Conservation (phyloP, 2,797 vertebrate genomes). For the Sebastes cheni region DNA sequence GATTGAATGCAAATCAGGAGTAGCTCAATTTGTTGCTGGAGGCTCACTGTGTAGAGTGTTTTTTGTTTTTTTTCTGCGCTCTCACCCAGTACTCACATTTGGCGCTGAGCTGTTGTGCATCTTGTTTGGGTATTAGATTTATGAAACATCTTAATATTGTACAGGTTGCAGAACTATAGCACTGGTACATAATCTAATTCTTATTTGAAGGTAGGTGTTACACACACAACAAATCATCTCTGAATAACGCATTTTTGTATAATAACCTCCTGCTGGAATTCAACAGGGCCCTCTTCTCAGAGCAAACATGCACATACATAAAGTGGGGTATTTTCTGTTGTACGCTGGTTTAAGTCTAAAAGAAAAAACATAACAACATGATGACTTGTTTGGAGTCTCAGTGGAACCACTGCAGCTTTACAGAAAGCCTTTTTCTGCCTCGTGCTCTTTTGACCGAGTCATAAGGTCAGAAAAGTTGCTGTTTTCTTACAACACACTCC, state of each 20-base stretch:
- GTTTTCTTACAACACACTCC: not conserved
- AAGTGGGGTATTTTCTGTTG: not conserved
- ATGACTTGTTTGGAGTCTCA: not conserved
- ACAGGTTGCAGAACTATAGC: not conserved
- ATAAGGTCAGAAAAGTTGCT: conserved; percentile 21
- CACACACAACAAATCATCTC: not conserved
- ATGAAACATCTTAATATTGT: conserved; percentile 26
- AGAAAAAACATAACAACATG: not conserved
- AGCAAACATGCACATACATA: not conserved
- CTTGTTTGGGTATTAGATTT: conserved; percentile 31
- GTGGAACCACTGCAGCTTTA: not conserved
- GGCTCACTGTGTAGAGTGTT: conserved; percentile 36
- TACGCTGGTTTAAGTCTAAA: not conserved
- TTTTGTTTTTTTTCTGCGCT: conserved; percentile 5
- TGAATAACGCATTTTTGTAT: conserved; percentile 6
- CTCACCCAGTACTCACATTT: conserved; percentile 30
- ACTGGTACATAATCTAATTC: not conserved
- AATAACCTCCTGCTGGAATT: conserved; percentile 1
- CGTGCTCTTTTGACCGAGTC: not conserved
- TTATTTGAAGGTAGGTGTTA: not conserved
- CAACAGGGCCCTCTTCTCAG: not conserved
- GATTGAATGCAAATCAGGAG: conserved; percentile 57
- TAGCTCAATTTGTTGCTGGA: conserved; percentile 44
- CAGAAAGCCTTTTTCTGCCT: not conserved
- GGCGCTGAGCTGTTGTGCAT: conserved; percentile 5